phyloP scores from a whole-genome alignment of 2,888 invertebrate species.

The Drosophila anomelani region DNA sequence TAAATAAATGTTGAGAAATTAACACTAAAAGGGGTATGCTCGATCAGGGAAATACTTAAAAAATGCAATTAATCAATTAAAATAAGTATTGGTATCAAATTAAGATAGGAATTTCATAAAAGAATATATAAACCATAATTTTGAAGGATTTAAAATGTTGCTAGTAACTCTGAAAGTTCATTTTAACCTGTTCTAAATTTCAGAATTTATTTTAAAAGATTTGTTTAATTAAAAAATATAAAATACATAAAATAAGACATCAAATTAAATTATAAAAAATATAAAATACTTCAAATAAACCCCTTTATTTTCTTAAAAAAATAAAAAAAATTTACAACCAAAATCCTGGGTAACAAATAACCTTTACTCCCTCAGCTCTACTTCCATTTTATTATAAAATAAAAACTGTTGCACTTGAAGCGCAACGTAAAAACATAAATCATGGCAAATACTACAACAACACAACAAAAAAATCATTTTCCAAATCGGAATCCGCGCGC shows the following conservation, averaged over 20 bases:
- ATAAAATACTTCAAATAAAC: background rate
- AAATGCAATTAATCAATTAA: rapidly evolving
- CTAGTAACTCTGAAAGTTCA: background rate
- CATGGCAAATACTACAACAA: conserved; percentile 44
- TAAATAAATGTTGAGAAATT: conserved; percentile 20
- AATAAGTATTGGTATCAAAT: background rate
- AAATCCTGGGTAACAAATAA: background rate
- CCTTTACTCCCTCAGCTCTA: background rate
- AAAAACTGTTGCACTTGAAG: conserved; percentile 60
- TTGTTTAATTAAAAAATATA: background rate
- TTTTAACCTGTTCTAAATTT: rapidly evolving
- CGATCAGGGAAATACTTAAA: background rate
- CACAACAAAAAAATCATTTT: conserved; percentile 42
- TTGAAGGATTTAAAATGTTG: background rate
- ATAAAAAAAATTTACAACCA: no score
- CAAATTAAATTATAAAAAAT: no score
- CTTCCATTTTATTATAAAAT: background rate
- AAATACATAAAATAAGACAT: background rate
- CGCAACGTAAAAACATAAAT: conserved; percentile 66
- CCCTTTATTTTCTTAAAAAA: background rate
- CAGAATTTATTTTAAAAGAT: background rate
- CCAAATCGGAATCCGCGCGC: conserved; percentile 29
- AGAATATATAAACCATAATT: background rate
- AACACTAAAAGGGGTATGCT: conserved; percentile 8
- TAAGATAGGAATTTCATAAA: background rate